Evolutionary conservation across 1,140 invertebrate genomes (phyloP).

Genomic region (Chironomus tepperi): DNA sequence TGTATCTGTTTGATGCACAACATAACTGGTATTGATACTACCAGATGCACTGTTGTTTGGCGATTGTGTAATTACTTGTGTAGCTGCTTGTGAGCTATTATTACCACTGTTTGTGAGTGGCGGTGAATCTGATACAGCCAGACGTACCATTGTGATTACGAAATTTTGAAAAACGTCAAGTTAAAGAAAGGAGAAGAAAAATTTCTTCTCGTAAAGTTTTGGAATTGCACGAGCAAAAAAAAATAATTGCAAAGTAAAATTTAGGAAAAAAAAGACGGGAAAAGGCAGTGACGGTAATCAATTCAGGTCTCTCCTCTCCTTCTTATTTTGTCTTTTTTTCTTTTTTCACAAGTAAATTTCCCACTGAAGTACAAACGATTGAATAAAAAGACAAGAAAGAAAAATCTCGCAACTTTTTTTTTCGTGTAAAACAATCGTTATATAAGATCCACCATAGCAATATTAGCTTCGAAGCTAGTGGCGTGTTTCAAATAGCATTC

Average conservation of each 20-base stretch:
- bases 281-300: too few relatives aligned
- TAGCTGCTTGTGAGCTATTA: conserved; percentile 12
- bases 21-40: neutral
- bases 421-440: neutral
- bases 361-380: neutral
- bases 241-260: too few relatives aligned
- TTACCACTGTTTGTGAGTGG: conserved; percentile 13
- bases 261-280: too few relatives aligned
- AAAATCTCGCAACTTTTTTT: conserved; percentile 6
- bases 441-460: neutral
- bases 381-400: neutral
- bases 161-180: too few relatives aligned
- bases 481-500: neutral
- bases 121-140: conserved; percentile 10
- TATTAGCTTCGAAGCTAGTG: neutral
- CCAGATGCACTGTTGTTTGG: neutral
- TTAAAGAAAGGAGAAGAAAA: too few relatives aligned
- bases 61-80: conserved; percentile 7
- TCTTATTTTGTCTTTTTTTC: neutral
- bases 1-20: neutral
- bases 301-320: neutral
- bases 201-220: too few relatives aligned
- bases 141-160: neutral
- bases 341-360: neutral
- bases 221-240: too few relatives aligned